These are phyloP conservation scores for Gymnogyps californianus DNA, from an alignment of 2,113 vertebrate genomes.

Conservation along the genomic window DNA sequence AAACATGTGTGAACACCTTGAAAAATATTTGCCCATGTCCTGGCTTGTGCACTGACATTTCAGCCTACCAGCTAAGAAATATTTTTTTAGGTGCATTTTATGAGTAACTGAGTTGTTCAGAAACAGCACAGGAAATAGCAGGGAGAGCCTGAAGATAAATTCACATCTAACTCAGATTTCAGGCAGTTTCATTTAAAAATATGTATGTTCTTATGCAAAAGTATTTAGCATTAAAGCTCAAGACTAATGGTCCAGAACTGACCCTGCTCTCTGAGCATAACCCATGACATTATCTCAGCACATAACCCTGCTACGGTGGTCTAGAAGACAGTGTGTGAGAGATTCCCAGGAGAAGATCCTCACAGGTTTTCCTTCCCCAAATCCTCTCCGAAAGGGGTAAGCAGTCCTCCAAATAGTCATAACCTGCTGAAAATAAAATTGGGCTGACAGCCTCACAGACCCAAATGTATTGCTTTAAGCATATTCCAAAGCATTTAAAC, in stretches of 20 bases:
- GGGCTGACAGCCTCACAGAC: not conserved
- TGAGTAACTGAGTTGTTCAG: not conserved
- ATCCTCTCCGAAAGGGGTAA: not conserved
- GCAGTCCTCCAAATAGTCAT: not conserved
- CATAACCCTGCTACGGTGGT: not conserved
- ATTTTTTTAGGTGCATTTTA: not conserved
- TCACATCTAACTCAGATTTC: not conserved
- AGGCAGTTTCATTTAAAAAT: not conserved
- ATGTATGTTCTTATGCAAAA: not conserved
- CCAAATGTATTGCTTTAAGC: not conserved
- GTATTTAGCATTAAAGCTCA: not conserved
- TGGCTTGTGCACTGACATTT: not conserved
- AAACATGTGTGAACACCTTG: not conserved
- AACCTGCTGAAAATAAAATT: constrained; percentile 1
- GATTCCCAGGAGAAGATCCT: not conserved
- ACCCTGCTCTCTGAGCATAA: not conserved
- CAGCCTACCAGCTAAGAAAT: not conserved
- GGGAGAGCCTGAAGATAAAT: not conserved
- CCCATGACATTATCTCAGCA: not conserved
- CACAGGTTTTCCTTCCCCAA: not conserved
- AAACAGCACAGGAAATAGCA: not conserved
- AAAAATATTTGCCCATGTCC: not conserved
- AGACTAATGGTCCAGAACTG: not conserved
- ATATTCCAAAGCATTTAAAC: not conserved
- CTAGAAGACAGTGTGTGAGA: not conserved